Base-by-base conservation (phyloP, 2,113 vertebrate species). In the Calidris pygmaea region DNA sequence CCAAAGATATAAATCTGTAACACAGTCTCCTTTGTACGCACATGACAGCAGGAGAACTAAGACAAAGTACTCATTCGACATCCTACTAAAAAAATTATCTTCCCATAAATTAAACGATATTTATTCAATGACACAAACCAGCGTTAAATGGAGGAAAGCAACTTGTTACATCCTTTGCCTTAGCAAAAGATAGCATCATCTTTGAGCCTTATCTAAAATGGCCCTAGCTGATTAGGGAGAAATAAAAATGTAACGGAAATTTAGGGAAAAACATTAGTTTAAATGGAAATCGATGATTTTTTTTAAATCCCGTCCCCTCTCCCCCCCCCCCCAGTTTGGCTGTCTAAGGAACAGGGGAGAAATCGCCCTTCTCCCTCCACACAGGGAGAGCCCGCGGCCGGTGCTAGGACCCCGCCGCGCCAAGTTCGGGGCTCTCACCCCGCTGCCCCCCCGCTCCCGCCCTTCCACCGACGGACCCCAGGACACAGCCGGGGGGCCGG, bases 201-300 rank as follows among this genome's bases (percentile, higher is more conserved):
- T 73, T 15, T n/a, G 34, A 94, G 67, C 13, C 39, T 87, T 79
- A 91, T 78, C 58, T 90, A 88, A 94, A 95, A 96, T 34, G 29
- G 50, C 66, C 66, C 37, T 66, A 48, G 43, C 7, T 5, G 12
- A 30, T 30, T 85, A 52, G 59, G 58, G 16, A 75, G 7, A n/a
- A 76, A 80, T 35, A 75, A 79, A 83, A 76, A 80, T 3, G 17
- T 68, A 78, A 56, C 8, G 24, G 39, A 81, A 93, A 91, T 27
- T 39, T 74, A 41, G 19, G 18, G n/a, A 22, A 27, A 70, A 76
- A 29, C 29, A 77, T 23, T 14, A 65, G 7, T 83, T 79, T 21
- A 76, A 60, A 37, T 43, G 8, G 18, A 52, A 52, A 84, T 27
- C 4, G 21, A 3, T 22, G 0, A 17, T 22, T 9, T 5, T 7